phyloP scores from a whole-genome alignment of 2,888 invertebrate species.

The Acholoe squamosa region DNA sequence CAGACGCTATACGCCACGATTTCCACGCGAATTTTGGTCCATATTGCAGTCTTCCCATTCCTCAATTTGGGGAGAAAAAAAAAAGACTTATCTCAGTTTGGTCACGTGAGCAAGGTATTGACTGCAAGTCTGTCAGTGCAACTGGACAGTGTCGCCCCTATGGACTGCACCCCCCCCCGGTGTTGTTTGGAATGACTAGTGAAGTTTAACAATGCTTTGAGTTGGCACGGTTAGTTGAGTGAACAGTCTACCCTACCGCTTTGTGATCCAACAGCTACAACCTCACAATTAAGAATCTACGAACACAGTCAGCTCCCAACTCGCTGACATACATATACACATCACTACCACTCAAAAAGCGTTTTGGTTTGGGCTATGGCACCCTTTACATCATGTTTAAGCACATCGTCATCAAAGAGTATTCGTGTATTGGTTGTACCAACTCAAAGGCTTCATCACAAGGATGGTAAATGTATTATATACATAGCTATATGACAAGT shows the following conservation, averaged over 20 bases:
- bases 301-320: constrained; percentile 23
- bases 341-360: constrained; percentile 21
- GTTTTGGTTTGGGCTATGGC: constrained; percentile 54
- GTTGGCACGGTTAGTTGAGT: constrained; percentile 42
- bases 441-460: constrained; percentile 52
- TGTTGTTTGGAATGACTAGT: constrained; percentile 60
- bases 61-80: constrained; percentile 14
- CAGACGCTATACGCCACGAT: constrained; percentile 47
- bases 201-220: constrained; percentile 62
- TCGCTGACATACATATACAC: background rate
- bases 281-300: constrained; percentile 49
- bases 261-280: constrained; percentile 33
- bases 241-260: constrained; percentile 10
- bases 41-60: constrained; percentile 25
- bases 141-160: constrained; percentile 48
- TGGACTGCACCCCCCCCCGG: constrained; percentile 13
- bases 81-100: constrained; percentile 42
- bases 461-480: constrained; percentile 35
- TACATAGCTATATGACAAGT: constrained; percentile 55
- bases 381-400: constrained; percentile 42
- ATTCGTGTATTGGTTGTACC: constrained; percentile 44
- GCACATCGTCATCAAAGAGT: constrained; percentile 47
- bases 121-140: constrained; percentile 59
- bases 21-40: constrained; percentile 24
- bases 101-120: constrained; percentile 51